Percentiles rank a stretch among this genome's conserved stretches.
These are phyloP conservation scores for Anoura caudifer DNA, from an alignment of 2,113 vertebrate genomes.

Conservation along the genomic window DNA sequence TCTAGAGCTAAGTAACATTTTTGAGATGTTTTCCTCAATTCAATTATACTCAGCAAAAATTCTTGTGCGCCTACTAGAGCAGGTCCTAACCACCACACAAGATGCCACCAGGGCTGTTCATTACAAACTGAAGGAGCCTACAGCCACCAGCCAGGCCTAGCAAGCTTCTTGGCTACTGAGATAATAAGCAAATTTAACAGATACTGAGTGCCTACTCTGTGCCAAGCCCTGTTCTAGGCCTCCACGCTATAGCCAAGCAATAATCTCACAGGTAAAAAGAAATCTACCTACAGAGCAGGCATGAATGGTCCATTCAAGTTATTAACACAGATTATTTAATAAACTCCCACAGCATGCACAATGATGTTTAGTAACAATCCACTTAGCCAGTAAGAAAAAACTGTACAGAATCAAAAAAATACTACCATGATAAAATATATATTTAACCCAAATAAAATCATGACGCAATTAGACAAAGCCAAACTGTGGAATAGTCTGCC, in stretches of 20 bases:
- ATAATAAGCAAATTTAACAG: background rate
- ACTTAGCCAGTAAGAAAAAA: slow-evolving; percentile 32
- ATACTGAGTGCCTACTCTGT: background rate
- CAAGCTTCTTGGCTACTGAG: background rate
- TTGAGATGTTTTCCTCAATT: slow-evolving; percentile 18
- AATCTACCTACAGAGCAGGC: background rate
- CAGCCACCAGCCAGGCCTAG: background rate
- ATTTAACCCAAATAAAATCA: slow-evolving; percentile 21
- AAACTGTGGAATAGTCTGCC: background rate
- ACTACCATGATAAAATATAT: background rate
- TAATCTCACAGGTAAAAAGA: background rate
- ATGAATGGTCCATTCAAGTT: slow-evolving; percentile 24
- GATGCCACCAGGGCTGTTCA: background rate
- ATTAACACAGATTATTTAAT: slow-evolving; percentile 27
- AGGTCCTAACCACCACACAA: slow-evolving; percentile 1
- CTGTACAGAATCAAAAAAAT: background rate
- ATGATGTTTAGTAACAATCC: background rate
- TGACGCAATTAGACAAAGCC: background rate
- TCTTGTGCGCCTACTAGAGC: background rate
- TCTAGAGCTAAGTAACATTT: slow-evolving; percentile 22
- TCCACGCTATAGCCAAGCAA: background rate
- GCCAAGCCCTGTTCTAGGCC: background rate
- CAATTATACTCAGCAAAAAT: slow-evolving; percentile 16
- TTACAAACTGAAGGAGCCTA: background rate
- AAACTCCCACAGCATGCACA: slow-evolving; percentile 23